Evolutionary conservation across 1,140 invertebrate species (phyloP).

Genomic region (Halictus rubicundus): DNA sequence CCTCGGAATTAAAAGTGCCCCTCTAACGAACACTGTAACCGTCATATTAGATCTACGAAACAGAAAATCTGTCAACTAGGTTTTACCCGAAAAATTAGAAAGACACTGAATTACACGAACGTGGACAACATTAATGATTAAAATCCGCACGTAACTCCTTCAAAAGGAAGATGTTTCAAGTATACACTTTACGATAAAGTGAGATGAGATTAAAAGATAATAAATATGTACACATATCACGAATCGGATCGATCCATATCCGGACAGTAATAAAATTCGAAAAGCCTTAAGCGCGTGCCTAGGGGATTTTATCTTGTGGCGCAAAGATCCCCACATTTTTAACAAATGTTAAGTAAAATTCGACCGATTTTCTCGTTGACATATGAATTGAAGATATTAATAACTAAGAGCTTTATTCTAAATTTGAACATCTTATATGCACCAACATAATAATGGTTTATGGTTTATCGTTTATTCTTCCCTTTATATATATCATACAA

Average conservation of each 20-base stretch:
- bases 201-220: not conserved
- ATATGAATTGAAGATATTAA: too few relatives aligned
- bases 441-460: too few relatives aligned
- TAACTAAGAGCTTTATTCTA: too few relatives aligned
- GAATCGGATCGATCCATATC: not conserved
- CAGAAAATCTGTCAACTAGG: not conserved
- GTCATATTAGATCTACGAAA: not conserved
- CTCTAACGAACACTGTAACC: slow-evolving; percentile 21
- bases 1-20: slow-evolving; percentile 18
- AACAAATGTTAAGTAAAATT: too few relatives aligned
- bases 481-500: too few relatives aligned
- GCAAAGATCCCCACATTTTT: too few relatives aligned
- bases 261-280: too few relatives aligned
- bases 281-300: too few relatives aligned
- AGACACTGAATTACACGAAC: not conserved
- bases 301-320: too few relatives aligned
- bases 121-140: not conserved
- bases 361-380: too few relatives aligned
- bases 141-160: not conserved
- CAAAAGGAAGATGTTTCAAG: not conserved
- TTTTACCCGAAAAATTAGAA: slow-evolving; percentile 1
- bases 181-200: not conserved
- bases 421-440: too few relatives aligned
- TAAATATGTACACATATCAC: not conserved
- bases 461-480: too few relatives aligned